Base-by-base conservation (phyloP, 2,888 invertebrate genomes). In the Latheticus oryzae region DNA sequence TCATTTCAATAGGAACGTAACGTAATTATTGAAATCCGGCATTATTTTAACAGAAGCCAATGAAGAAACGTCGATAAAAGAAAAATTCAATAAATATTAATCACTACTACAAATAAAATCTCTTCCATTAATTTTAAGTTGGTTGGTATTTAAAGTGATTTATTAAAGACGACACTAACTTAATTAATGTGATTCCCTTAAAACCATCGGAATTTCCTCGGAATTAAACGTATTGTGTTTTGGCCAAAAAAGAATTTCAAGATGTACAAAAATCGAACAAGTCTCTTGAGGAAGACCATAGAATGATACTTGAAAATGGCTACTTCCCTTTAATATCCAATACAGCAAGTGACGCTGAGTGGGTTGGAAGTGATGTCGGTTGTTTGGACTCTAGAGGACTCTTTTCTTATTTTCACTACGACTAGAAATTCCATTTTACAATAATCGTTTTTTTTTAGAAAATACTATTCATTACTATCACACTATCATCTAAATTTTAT, bases 321-420 rank as follows among this genome's bases (percentile, higher is more conserved):
- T 45, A 45, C 32, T 32, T 30, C n/a, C 30, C 30, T 45, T 45
- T 45, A 43, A 43, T 43, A 43, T 28, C 42, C 42, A 45, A 45
- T 30, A 17, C 43, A 17, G 43, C 30, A 30, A 45, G 30, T 42
- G 30, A 30, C 30, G 45, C 32, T 21, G 32, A 45, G 45, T 21
- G 45, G 32, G 19, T 17, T 21, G 45, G 11, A 40, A 45, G 45
- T 32, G 45, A 32, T 19, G 45, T 32, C 45, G 45, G 45, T 32
- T 42, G 28, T 42, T 42, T 45, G 32, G 45, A 32, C 26, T 42
- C 13, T 45, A 21, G 32, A 45, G 45, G 9, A 32, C 30, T 26
- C 43, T 28, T 35, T 35, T 16, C 17, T 8, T n/a, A 5, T 38
- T 11, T 15, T n/a, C 2, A 9, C 13, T 5, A 2, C 1, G 21